phyloP scores from a whole-genome alignment of 2,888 invertebrate species.

The Lycocerus yunnanus region DNA sequence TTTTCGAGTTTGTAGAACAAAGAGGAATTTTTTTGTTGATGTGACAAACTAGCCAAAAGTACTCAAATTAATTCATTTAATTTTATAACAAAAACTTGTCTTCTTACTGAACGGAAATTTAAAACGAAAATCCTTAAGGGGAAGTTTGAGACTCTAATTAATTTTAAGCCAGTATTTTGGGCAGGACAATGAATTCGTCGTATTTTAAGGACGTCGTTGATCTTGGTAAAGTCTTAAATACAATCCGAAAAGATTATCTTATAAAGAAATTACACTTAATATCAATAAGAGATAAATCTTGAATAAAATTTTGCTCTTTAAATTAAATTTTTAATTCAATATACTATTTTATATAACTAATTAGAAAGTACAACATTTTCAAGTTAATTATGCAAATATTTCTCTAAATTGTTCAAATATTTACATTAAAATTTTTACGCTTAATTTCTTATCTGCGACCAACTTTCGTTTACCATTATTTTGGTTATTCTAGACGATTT shows the following conservation, averaged over 20 bases:
- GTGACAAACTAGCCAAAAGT: slow-evolving; percentile 27
- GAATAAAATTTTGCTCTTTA: background rate
- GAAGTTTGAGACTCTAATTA: slow-evolving; percentile 16
- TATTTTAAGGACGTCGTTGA: slow-evolving; percentile 14
- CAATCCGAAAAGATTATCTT: background rate
- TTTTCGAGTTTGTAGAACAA: slow-evolving; percentile 7
- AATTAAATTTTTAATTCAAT: background rate
- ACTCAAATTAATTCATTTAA: slow-evolving; percentile 26
- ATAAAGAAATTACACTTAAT: background rate
- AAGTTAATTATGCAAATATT: background rate
- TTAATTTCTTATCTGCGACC: background rate
- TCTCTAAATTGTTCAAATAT: background rate
- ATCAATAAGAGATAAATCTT: background rate
- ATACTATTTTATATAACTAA: background rate
- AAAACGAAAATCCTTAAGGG: slow-evolving; percentile 16
- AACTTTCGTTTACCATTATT: slow-evolving; percentile 14
- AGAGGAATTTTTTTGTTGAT: slow-evolving; percentile 13
- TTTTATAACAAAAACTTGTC: slow-evolving; percentile 24
- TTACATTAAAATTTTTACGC: background rate
- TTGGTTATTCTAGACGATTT: slow-evolving; percentile 26
- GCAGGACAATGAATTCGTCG: slow-evolving; percentile 11
- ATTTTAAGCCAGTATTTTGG: slow-evolving; percentile 17
- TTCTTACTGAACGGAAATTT: slow-evolving; percentile 11
- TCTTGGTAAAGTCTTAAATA: slow-evolving; percentile 3
- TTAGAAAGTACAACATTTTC: background rate